A percentile compares a stretch with the other conserved stretches of the same genome.
phyloP scores from a whole-genome alignment of 1,140 invertebrate genomes.

The Penaeus vannamei region DNA sequence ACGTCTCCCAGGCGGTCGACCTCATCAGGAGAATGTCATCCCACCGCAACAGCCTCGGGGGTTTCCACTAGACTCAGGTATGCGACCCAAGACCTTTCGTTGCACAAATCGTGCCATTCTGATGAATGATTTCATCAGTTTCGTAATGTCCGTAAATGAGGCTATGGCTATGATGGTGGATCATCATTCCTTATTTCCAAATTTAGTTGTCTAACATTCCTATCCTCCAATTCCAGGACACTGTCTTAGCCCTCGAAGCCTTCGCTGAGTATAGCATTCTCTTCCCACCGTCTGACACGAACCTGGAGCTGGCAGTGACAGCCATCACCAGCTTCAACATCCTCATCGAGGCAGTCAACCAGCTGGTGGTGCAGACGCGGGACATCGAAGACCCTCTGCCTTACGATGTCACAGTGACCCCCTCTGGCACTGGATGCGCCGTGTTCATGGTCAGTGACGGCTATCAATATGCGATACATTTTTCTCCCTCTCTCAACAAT shows the following conservation, averaged over 20 bases:
- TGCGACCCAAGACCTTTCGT: slow-evolving; percentile 73
- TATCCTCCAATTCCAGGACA: slow-evolving; percentile 81
- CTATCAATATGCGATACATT: background rate
- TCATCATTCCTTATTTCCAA: background rate
- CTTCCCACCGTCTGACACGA: background rate
- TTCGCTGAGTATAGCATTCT: slow-evolving; percentile 71
- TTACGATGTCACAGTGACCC: background rate
- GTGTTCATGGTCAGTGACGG: background rate
- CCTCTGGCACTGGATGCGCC: background rate
- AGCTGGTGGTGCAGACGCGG: background rate
- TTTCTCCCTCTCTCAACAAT: no score
- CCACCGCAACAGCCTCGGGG: slow-evolving; percentile 77
- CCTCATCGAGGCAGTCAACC: background rate
- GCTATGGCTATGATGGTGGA: background rate
- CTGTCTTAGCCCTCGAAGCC: slow-evolving; percentile 79
- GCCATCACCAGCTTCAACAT: background rate
- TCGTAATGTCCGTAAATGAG: background rate
- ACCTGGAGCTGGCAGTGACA: background rate
- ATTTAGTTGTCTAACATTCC: slow-evolving; percentile 77
- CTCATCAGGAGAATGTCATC: slow-evolving; percentile 81
- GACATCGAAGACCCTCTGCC: background rate
- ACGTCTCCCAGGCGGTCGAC: background rate
- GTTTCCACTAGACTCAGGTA: slow-evolving; percentile 82
- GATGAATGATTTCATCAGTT: background rate
- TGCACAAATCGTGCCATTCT: background rate